phyloP scores from a whole-genome alignment of 2,888 invertebrate species.

The Sminthurides aquaticus region DNA sequence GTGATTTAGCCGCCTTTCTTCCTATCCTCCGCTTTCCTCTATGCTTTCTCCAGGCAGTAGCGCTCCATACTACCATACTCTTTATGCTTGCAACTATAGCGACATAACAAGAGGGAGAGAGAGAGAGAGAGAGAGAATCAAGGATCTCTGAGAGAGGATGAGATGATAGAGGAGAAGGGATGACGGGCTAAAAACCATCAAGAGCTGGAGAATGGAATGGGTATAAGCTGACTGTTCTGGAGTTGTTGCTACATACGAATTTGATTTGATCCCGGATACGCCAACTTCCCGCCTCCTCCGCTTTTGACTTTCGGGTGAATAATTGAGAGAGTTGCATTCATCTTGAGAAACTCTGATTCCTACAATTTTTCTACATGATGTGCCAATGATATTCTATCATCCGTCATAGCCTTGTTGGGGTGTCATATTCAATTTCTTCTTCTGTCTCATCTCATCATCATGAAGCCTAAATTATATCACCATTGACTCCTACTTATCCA shows the following conservation, averaged over 20 bases:
- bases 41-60: neutral
- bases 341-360: conserved; percentile 27
- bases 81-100: no score
- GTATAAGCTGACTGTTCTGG: no score
- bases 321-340: conserved; percentile 31
- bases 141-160: no score
- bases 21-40: neutral
- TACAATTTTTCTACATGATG: conserved; percentile 36
- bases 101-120: no score
- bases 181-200: no score
- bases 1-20: conserved; percentile 21
- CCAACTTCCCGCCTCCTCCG: no score
- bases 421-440: conserved; percentile 32
- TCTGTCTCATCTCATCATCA: conserved; percentile 37
- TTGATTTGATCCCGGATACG: no score
- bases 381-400: conserved; percentile 36
- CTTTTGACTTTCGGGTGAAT: conserved; percentile 27
- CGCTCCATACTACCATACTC: no score
- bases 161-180: no score
- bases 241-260: no score
- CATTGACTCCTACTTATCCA: conserved; percentile 10
- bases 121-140: no score
- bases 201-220: no score
- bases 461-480: conserved; percentile 20
- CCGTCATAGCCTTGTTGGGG: conserved; percentile 31